These are phyloP conservation scores for Vanessa atalanta DNA, from an alignment of 1,140 invertebrate genomes.

Conservation along the genomic window DNA sequence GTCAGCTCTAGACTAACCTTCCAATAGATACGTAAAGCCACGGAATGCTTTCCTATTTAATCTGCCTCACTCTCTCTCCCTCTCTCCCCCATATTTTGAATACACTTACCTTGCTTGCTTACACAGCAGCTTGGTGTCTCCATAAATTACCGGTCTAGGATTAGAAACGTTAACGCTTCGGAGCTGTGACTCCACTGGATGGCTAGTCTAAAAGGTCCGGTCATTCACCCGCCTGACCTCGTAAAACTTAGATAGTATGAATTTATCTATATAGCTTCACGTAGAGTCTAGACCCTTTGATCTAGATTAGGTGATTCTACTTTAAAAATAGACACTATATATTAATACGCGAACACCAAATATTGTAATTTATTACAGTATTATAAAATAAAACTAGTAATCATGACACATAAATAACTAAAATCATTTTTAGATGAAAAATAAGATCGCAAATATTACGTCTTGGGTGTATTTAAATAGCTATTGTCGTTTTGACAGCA, in stretches of 20 bases:
- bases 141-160: conserved; percentile 10
- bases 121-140: background rate
- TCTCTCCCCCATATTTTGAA: background rate
- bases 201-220: conserved; percentile 12
- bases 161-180: background rate
- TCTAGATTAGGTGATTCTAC: background rate
- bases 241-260: conserved; percentile 24
- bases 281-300: background rate
- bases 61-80: background rate
- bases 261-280: conserved; percentile 1
- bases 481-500: too few relatives aligned
- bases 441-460: too few relatives aligned
- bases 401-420: too few relatives aligned
- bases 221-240: conserved; percentile 29
- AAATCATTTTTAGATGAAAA: too few relatives aligned
- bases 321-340: background rate
- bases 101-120: background rate
- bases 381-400: too few relatives aligned
- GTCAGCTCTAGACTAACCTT: conserved; percentile 4
- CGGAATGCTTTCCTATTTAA: background rate
- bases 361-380: too few relatives aligned
- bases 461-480: too few relatives aligned
- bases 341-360: too few relatives aligned
- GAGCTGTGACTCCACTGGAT: background rate
- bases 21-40: background rate